Conservation (phyloP, 1,140 invertebrate genomes). For the Zaprionus capensis region DNA sequence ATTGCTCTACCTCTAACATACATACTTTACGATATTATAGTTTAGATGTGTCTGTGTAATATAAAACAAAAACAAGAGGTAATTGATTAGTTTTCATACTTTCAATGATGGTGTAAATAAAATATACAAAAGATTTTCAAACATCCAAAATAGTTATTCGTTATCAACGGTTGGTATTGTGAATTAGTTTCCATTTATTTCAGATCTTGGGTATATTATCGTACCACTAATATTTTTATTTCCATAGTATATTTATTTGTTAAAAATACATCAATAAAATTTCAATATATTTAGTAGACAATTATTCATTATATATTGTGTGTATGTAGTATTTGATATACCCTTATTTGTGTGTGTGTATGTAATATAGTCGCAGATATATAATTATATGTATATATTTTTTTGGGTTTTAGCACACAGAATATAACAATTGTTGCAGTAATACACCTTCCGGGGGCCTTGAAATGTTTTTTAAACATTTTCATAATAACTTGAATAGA, state of each 20-base stretch:
- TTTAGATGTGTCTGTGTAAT: slow-evolving; percentile 18
- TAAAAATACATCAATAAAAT: slow-evolving; percentile 70
- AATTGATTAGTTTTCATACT: slow-evolving; percentile 32
- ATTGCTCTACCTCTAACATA: slow-evolving; percentile 41
- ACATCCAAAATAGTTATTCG: slow-evolving; percentile 9
- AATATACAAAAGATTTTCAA: slow-evolving; percentile 67
- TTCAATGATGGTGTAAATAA: slow-evolving; percentile 82
- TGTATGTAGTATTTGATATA: slow-evolving; percentile 34
- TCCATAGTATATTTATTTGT: slow-evolving; percentile 29
- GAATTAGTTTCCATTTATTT: slow-evolving; percentile 35
- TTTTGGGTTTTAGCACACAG: slow-evolving; percentile 64
- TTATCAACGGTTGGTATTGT: slow-evolving; percentile 20
- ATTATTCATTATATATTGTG: slow-evolving; percentile 56
- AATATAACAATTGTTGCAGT: slow-evolving; percentile 80
- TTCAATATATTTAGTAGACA: slow-evolving; percentile 53
- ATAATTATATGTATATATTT: slow-evolving; percentile 14
- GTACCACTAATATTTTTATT: slow-evolving; percentile 14
- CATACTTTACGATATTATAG: slow-evolving; percentile 22
- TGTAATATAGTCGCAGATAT: slow-evolving; percentile 21
- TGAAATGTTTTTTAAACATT: slow-evolving; percentile 74
- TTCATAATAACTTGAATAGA: slow-evolving; percentile 62
- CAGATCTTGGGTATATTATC: slow-evolving; percentile 12
- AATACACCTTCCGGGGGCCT: slow-evolving; percentile 74
- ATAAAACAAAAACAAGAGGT: slow-evolving; percentile 21
- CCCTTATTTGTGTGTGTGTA: slow-evolving; percentile 1